These are phyloP conservation scores for Brachyhypopomus occidentalis DNA, from an alignment of 2,113 vertebrate species.

Conservation along the genomic window DNA sequence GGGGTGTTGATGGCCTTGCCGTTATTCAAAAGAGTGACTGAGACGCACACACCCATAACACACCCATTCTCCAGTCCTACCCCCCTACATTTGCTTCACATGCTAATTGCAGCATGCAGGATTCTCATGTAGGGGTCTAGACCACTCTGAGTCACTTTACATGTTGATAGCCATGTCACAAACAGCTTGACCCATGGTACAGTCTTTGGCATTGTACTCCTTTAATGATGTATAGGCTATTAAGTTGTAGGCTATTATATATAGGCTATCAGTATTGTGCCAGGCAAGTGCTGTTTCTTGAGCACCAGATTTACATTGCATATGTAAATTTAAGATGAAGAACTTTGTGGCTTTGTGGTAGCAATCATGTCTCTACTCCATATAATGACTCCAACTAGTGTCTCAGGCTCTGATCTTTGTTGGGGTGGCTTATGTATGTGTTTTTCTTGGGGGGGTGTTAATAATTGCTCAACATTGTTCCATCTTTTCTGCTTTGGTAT, in stretches of 20 bases:
- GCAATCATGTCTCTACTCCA: conserved; percentile 9
- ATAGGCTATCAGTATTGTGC: too few relatives aligned
- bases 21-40: background rate
- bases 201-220: background rate
- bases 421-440: conserved; percentile 56
- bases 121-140: conserved; percentile 55
- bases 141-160: conserved; percentile 60
- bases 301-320: too few relatives aligned
- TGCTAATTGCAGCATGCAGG: conserved; percentile 74
- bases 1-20: conserved; percentile 55
- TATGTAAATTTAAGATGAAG: background rate
- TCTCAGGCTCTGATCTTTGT: conserved; percentile 68
- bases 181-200: background rate
- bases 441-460: conserved; percentile 15
- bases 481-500: background rate
- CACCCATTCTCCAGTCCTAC: conserved; percentile 54
- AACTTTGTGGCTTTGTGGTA: background rate
- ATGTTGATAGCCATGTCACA: conserved; percentile 52
- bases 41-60: conserved; percentile 54
- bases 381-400: conserved; percentile 59
- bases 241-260: background rate
- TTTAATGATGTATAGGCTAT: conserved; percentile 16
- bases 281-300: too few relatives aligned
- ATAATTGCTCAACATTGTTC: conserved; percentile 48
- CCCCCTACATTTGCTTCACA: conserved; percentile 57